These are phyloP conservation scores for Melanotaenia parkinsoni DNA, from an alignment of 2,797 vertebrate genomes.

Conservation along the genomic window DNA sequence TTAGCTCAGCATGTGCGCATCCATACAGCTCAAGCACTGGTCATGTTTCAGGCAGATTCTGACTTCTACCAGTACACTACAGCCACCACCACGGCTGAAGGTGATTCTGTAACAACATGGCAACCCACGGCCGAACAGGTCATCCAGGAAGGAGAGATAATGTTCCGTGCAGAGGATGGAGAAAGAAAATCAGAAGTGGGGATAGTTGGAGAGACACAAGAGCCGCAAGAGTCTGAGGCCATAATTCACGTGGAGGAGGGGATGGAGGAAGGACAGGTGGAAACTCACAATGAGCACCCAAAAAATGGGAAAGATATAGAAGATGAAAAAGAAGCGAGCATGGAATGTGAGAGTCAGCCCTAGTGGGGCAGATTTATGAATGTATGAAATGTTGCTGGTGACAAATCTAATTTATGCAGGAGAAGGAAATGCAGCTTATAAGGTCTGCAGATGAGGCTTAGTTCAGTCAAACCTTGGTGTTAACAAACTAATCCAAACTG, in stretches of 20 bases:
- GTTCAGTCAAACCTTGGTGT: not conserved
- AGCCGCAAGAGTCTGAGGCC: constrained; percentile 67
- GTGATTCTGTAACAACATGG: constrained; percentile 83
- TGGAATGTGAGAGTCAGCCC: constrained; percentile 53
- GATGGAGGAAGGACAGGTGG: constrained; percentile 37
- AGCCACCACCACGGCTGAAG: constrained; percentile 60
- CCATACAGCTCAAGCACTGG: constrained; percentile 96
- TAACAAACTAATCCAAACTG: constrained; percentile 13
- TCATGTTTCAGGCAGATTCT: constrained; percentile 97
- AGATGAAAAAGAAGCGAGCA: constrained; percentile 46
- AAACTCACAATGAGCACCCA: constrained; percentile 50
- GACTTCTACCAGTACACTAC: constrained; percentile 94
- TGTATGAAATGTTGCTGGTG: constrained; percentile 22
- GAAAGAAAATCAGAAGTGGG: constrained; percentile 44
- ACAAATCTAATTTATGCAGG: constrained; percentile 28
- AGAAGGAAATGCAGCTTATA: not conserved
- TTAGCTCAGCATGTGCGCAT: constrained; percentile 96
- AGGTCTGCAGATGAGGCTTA: not conserved
- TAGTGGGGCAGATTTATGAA: constrained; percentile 6
- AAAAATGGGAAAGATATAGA: constrained; percentile 32
- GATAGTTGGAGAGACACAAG: constrained; percentile 42
- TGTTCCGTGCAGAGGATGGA: constrained; percentile 84
- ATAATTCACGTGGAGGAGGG: constrained; percentile 74
- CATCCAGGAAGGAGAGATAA: constrained; percentile 88
- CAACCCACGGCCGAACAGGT: constrained; percentile 87